A percentile compares a stretch with the other conserved stretches of the same genome.
phyloP scores from a whole-genome alignment of 2,888 invertebrate species.

The Cacoxenus indagator region DNA sequence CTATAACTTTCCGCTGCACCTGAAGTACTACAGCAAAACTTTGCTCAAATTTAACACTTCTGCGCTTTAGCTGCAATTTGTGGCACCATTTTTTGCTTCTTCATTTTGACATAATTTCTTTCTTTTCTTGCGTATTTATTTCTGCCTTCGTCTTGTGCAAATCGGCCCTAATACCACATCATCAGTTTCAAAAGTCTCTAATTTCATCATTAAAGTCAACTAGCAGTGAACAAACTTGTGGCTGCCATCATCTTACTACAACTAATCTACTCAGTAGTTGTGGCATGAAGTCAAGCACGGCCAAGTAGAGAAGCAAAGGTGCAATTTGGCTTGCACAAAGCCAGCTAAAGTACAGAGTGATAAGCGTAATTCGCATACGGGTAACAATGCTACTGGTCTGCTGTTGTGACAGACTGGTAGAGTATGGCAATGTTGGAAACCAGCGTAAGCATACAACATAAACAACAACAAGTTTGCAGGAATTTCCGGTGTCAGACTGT shows the following conservation, averaged over 20 bases:
- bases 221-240: slow-evolving; percentile 26
- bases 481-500: slow-evolving; percentile 39
- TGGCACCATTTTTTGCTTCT: not conserved
- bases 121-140: not conserved
- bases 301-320: too few species aligned
- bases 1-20: not conserved
- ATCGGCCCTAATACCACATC: slow-evolving; percentile 47
- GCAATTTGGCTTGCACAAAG: too few species aligned
- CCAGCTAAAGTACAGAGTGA: too few species aligned
- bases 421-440: not conserved
- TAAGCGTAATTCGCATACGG: too few species aligned
- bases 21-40: not conserved
- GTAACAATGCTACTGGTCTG: too few species aligned
- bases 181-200: slow-evolving; percentile 40
- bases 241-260: too few species aligned
- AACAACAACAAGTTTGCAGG: slow-evolving; percentile 46
- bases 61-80: too few species aligned
- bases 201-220: slow-evolving; percentile 50
- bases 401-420: too few species aligned
- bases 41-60: too few species aligned
- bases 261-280: too few species aligned
- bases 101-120: not conserved
- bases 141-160: slow-evolving; percentile 30
- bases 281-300: slow-evolving; percentile 24
- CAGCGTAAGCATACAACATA: not conserved